Conservation (phyloP, 2,888 invertebrate species). For the Yponomeuta plumbellus region DNA sequence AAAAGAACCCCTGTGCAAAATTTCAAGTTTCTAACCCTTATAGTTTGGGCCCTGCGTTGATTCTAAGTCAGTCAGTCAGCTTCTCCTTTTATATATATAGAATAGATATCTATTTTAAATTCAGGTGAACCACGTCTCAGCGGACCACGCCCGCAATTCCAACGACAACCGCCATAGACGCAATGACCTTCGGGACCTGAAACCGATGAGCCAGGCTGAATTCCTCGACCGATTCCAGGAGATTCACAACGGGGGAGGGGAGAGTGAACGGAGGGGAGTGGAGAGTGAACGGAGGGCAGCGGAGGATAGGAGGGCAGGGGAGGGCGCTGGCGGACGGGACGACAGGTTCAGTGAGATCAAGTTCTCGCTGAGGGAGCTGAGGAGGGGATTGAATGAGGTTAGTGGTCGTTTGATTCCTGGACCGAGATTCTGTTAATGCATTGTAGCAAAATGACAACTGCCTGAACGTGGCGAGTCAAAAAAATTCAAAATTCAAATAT, state of each 20-base stretch:
- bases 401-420: constrained; percentile 6
- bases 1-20: too few species aligned
- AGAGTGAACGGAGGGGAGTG: constrained; percentile 9
- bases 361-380: constrained; percentile 51
- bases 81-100: too few species aligned
- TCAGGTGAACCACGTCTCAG: not conserved
- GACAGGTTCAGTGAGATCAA: constrained; percentile 62
- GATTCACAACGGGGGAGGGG: not conserved
- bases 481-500: too few species aligned
- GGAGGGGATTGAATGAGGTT: constrained; percentile 63
- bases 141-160: not conserved
- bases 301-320: not conserved
- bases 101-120: too few species aligned
- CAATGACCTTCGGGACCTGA: constrained; percentile 30
- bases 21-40: too few species aligned
- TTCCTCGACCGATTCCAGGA: constrained; percentile 19
- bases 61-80: too few species aligned
- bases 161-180: not conserved
- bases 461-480: too few species aligned
- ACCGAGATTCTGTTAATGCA: too few species aligned
- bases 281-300: not conserved
- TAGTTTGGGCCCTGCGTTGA: too few species aligned
- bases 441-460: too few species aligned
- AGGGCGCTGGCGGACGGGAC: constrained; percentile 5
- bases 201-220: constrained; percentile 47